phyloP scores from a whole-genome alignment of 2,113 vertebrate genomes.

The Oxygymnocypris stewartii region DNA sequence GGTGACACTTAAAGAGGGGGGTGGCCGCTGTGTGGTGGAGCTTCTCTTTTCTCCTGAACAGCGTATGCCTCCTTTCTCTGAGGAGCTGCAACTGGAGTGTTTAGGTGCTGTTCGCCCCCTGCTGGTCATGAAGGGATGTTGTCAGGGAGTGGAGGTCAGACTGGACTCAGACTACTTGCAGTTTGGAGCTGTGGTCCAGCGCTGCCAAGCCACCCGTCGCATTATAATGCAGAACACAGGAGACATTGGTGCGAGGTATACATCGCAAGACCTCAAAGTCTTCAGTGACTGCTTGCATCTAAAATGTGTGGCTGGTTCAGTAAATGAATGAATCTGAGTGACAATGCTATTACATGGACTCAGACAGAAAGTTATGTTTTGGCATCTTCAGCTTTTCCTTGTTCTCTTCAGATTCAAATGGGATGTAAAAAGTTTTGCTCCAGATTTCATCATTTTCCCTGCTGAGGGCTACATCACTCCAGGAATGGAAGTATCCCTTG shows the following conservation, averaged over 20 bases:
- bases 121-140: conserved; percentile 79
- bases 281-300: background rate
- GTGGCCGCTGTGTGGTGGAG: conserved; percentile 74
- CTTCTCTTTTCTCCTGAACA: conserved; percentile 77
- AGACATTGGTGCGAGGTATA: conserved; percentile 79
- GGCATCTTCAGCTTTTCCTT: background rate
- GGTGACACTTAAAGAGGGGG: conserved; percentile 73
- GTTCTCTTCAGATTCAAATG: conserved; percentile 80
- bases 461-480: conserved; percentile 79
- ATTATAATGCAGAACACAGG: conserved; percentile 79
- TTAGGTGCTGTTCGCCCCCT: conserved; percentile 74
- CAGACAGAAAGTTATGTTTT: background rate
- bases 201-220: conserved; percentile 69
- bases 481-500: conserved; percentile 77
- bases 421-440: conserved; percentile 74
- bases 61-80: conserved; percentile 71
- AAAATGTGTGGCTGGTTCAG: background rate
- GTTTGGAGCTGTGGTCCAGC: conserved; percentile 81
- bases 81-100: conserved; percentile 79
- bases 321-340: background rate
- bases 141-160: conserved; percentile 79
- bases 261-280: background rate
- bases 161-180: conserved; percentile 80
- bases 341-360: background rate
- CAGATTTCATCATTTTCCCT: conserved; percentile 80